Conservation (phyloP, 2,888 invertebrate genomes). For the Napeogenes sylphis region DNA sequence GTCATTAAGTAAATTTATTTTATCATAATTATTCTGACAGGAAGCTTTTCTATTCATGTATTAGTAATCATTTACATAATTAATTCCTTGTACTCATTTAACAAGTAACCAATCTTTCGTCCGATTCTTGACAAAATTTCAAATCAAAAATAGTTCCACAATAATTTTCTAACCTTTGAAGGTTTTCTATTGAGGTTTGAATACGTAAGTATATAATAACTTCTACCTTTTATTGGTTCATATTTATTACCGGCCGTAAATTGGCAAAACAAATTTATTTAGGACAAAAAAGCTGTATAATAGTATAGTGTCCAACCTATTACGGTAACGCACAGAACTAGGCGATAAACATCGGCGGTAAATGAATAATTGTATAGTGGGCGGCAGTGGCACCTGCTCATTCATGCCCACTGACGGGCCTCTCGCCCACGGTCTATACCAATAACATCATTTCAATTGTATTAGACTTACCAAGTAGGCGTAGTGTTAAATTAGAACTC, state of each 20-base stretch:
- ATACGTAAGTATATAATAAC: too few species aligned
- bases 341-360: slow-evolving; percentile 40
- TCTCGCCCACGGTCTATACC: slow-evolving; percentile 30
- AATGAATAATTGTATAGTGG: slow-evolving; percentile 46
- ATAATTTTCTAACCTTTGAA: too few species aligned
- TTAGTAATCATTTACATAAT: too few species aligned
- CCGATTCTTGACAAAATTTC: too few species aligned
- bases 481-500: slow-evolving; percentile 18
- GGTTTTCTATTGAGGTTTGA: too few species aligned
- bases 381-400: slow-evolving; percentile 53
- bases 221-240: too few species aligned
- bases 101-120: too few species aligned
- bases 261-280: not conserved
- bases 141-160: too few species aligned
- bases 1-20: not conserved
- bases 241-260: not conserved
- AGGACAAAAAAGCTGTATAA: not conserved
- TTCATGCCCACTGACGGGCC: slow-evolving; percentile 41
- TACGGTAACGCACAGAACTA: slow-evolving; percentile 17
- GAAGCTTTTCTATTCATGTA: not conserved
- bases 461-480: slow-evolving; percentile 29
- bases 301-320: slow-evolving; percentile 7
- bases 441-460: slow-evolving; percentile 34
- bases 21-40: not conserved
- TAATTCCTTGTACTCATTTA: too few species aligned